Evolutionary conservation across 2,888 invertebrate genomes (phyloP), one percentile per base, ranked within the genome.

Genomic region (Agriopis marginaria): DNA sequence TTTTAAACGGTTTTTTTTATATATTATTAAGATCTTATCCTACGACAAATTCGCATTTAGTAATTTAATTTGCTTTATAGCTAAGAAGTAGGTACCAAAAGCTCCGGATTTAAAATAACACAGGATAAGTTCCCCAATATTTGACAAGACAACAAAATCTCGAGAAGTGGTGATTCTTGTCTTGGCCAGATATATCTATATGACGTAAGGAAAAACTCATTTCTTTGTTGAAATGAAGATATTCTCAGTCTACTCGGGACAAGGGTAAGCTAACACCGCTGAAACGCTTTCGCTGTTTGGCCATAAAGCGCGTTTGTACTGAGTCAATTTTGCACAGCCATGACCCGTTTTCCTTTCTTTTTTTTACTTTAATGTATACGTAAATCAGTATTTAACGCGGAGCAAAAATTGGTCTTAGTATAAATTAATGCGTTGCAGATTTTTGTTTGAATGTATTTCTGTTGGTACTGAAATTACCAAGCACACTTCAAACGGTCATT

Each of bases 111-210:
- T 14, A 40, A 55, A 55, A 40, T 40, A n/a, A 55, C 7, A 55
- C 8, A 40, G 40, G 14, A 14, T 55, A 1, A 55, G 55, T 59
- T 40, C 14, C 12, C 55, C 66, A 56, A 62, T 67, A 62, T 67
- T 66, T 51, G 45, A 51, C 42, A 50, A 66, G 47, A 23, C 66
- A 66, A 71, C 67, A 56, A 6, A 86, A 77, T 77, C 84, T 77
- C 80, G 80, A 76, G 82, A 85, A 89, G 87, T 89, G 88, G 81
- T 78, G 82, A 85, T 86, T 83, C 86, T 83, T 90, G 89, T 90
- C 82, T 77, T 76, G 0, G 32, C 7, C 9, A 23, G 54, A 56
- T 56, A 56, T 66, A 47, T 45, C 44, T 80, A 79, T 82, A 82
- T 83, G 81, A 39, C n/a, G 40, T 50, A 55, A 56, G 61, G 64